Evolutionary conservation across 2,113 vertebrate genomes (phyloP).

Genomic region (Lonchura striata): DNA sequence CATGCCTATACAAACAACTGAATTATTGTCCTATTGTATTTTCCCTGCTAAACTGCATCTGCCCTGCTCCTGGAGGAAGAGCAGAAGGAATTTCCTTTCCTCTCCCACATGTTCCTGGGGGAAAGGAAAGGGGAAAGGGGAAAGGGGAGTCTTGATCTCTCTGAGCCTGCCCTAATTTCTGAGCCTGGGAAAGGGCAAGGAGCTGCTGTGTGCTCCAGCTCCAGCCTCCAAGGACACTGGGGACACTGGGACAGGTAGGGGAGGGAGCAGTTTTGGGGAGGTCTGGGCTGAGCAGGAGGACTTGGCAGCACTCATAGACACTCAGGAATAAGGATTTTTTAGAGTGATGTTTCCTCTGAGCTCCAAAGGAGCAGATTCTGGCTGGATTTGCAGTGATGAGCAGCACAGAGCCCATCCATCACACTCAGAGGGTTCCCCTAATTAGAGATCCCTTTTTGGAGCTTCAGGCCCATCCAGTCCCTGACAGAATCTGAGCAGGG

Average conservation of each 20-base stretch:
- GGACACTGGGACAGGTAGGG: fast-evolving
- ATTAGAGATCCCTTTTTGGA: not conserved
- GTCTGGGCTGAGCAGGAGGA: not conserved
- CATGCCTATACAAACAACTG: not conserved
- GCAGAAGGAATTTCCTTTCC: not conserved
- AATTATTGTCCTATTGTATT: not conserved
- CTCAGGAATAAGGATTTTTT: not conserved
- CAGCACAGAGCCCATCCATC: not conserved
- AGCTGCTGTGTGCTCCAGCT: not conserved
- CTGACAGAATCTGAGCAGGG: not conserved
- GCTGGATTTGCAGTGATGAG: not conserved
- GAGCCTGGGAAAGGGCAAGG: not conserved
- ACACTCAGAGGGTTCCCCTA: not conserved
- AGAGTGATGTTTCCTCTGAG: not conserved
- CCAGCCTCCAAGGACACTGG: fast-evolving
- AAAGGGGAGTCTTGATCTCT: not conserved
- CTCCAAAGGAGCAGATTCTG: not conserved
- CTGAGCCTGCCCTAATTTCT: not conserved
- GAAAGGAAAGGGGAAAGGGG: not conserved
- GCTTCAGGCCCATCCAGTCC: not conserved
- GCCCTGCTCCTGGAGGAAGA: not conserved
- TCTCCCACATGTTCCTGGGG: not conserved
- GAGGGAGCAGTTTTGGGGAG: not conserved
- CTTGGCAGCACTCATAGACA: not conserved
- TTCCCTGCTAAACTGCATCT: not conserved